Evolutionary conservation across 2,113 vertebrate genomes (phyloP), one percentile per base, ranked within the genome.

Genomic region (Mugil cephalus): DNA sequence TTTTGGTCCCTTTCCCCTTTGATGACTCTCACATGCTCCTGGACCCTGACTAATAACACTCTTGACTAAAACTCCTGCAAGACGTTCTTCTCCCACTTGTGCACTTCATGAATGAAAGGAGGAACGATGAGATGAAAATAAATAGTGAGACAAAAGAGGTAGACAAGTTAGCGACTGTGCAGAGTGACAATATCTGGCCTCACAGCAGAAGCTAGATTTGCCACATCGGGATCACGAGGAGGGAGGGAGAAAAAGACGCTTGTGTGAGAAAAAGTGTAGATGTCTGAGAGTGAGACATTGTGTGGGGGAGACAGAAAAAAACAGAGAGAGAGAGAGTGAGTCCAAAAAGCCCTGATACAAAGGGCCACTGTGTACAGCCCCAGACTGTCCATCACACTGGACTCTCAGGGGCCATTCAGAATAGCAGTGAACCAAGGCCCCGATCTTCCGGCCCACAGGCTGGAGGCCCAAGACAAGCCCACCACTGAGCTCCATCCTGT

Each of bases 21-120:
- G 86, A 93, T 91, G 87, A 87, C 84, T 84, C 87, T 93, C 90
- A 92, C 90, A 92, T 92, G 90, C 78, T 83, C 65, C 69, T 10
- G 14, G 56, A 64, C 62, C 24, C 60, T 75, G 64, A 79, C 69
- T 64, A 79, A 86, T 68, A n/a, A n/a, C n/a, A 60, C 74, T 77
- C 30, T 61, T 46, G 48, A 61, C 84, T 51, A 43, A 69, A 81
- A 78, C 61, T 71, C 48, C 30, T 30, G 56, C 54, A 65, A 72
- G 17, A 45, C 59, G 7, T 50, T 62, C 56, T 7, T 39, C 43
- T 15, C 17, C 40, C 69, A 63, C 10, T 24, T 21, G 45, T 40
- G 21, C 76, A 61, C 58, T 15, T 46, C 51, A 48, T 55, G 42
- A 63, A 67, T 58, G 51, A 67, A 59, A 63, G 24, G 10, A 48